Percentiles rank a stretch among this genome's conserved stretches.
Evolutionary conservation across 2,797 vertebrate species (phyloP).

Genomic region (Hozukius guyotensis): DNA sequence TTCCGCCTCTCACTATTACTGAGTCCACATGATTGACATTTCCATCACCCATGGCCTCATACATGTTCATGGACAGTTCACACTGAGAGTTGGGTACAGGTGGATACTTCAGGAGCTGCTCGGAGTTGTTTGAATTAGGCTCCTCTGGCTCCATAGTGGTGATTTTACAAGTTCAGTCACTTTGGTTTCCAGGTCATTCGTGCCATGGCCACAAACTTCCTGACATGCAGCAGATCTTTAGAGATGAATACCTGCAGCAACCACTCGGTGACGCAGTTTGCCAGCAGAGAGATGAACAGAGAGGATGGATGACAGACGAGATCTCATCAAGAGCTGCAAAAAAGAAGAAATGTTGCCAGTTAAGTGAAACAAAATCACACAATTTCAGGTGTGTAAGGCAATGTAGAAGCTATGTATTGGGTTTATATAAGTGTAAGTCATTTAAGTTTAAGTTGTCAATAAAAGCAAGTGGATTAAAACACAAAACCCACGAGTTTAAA

Average conservation of each 20-base stretch:
- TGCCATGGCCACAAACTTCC: constrained; percentile 78
- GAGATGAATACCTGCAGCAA: constrained; percentile 80
- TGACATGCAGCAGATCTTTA: constrained; percentile 60
- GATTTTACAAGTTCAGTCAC: constrained; percentile 57
- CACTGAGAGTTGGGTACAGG: constrained; percentile 66
- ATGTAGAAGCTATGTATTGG: too few relatives aligned
- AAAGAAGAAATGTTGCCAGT: constrained; percentile 25
- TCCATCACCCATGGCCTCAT: constrained; percentile 69
- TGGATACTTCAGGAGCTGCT: constrained; percentile 62
- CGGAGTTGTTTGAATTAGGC: constrained; percentile 67
- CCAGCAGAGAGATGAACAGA: constrained; percentile 65
- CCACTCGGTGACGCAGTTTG: constrained; percentile 84
- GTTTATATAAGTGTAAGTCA: neutral
- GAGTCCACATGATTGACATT: constrained; percentile 75
- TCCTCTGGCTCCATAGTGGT: constrained; percentile 81
- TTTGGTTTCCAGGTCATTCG: constrained; percentile 69
- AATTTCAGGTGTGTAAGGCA: neutral
- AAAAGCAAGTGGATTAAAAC: constrained; percentile 26
- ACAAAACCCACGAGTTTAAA: constrained; percentile 12
- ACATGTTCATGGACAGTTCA: constrained; percentile 67
- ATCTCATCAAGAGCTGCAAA: constrained; percentile 60
- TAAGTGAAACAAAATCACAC: constrained; percentile 8
- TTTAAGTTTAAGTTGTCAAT: neutral
- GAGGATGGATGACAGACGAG: constrained; percentile 57
- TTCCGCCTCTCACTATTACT: constrained; percentile 76